Conservation (phyloP, 2,113 vertebrate species). For the Tringa solitaria region DNA sequence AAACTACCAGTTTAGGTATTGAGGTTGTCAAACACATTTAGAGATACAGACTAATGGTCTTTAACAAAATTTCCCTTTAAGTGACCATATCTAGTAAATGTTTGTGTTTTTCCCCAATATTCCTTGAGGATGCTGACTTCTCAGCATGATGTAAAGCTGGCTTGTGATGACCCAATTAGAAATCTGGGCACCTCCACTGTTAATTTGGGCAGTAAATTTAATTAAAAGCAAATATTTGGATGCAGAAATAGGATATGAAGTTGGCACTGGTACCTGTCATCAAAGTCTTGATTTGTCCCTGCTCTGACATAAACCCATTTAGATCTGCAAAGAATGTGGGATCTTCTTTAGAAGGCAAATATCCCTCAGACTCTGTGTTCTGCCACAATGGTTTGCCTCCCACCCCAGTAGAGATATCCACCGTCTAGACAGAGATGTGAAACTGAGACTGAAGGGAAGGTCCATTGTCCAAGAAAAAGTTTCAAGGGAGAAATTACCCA, state of each 20-base stretch:
- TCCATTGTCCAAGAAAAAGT: background rate
- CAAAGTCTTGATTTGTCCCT: background rate
- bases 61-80: background rate
- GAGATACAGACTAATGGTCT: background rate
- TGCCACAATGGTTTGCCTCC: background rate
- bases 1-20: background rate
- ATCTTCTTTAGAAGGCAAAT: background rate
- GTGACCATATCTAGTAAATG: background rate
- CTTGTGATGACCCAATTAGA: background rate
- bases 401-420: background rate
- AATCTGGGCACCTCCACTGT: background rate
- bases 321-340: background rate
- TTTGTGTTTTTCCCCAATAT: background rate
- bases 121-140: background rate
- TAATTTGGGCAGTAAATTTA: background rate
- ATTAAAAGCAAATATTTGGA: constrained; percentile 45
- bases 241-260: constrained; percentile 9
- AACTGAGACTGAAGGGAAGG: background rate
- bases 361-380: background rate
- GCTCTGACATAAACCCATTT: background rate
- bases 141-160: background rate
- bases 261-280: background rate
- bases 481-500: background rate
- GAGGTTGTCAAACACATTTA: background rate
- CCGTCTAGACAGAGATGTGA: background rate